Evolutionary conservation across 1,140 invertebrate genomes (phyloP), one percentile per base, ranked within the genome.

Genomic region (Monomorium pharaonis): DNA sequence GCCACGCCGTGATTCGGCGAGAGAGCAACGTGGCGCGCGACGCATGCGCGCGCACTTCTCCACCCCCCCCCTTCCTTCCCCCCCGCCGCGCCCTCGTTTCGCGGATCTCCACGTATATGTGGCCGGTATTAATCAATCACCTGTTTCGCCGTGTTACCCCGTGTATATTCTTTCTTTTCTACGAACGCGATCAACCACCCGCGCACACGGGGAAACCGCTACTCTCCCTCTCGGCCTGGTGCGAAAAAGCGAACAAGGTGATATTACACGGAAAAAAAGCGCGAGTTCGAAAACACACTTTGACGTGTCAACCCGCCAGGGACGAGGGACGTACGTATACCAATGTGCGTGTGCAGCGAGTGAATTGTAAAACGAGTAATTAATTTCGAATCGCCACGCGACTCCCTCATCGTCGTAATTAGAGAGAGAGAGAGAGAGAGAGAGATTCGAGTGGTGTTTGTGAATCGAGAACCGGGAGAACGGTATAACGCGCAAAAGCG

Each of bases 41-140:
- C 51, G 14, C 7, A 30, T 37, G 37, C 62, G 30, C 12, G 27
- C n/a, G n/a, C n/a, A n/a, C n/a, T n/a, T n/a, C n/a, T n/a, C n/a
- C n/a, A n/a, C n/a, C n/a, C n/a, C n/a, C n/a, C n/a, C n/a, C n/a
- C n/a, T n/a, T 42, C 10, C 42, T 44, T 7, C 7, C 14, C 30
- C 14, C 21, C 18, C 44, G 4, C 5, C 4, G 0, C 30, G 6
- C 21, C 33, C 33, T 5, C 6, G 2, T 21, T 18, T 27, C 33
- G n/a, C 2, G 24, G 30, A 0, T 69, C 24, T 44, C 30, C 27
- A 69, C 63, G 49, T 69, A 33, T 69, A 33, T 37, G 62, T 21
- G 30, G 77, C 77, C 77, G 47, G 62, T 80, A 69, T 69, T 69
- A 80, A 80, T 80, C 77, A 80, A 80, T 80, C 77, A 80, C 30